A percentile compares a stretch with the other conserved stretches of the same genome.
phyloP scores from a whole-genome alignment of 2,113 vertebrate species.

The Meriones unguiculatus region DNA sequence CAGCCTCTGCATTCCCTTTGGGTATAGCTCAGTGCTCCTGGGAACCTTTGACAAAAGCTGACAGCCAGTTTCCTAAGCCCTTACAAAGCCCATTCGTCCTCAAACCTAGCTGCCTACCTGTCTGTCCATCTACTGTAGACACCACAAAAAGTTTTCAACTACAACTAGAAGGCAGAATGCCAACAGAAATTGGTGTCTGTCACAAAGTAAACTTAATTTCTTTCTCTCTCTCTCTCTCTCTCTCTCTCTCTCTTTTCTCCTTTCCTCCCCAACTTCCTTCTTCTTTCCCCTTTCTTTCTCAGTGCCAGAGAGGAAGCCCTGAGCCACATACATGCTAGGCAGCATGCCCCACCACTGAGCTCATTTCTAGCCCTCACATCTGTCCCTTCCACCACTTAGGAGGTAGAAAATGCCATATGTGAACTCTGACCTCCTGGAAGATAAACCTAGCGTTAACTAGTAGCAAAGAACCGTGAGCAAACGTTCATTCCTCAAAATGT shows the following conservation, averaged over 20 bases:
- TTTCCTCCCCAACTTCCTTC: too few relatives aligned
- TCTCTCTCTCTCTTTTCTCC: background rate
- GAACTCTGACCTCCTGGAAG: constrained; percentile 69
- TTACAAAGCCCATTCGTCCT: background rate
- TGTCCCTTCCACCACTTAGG: constrained; percentile 17
- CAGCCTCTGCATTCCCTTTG: background rate
- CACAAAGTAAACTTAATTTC: background rate
- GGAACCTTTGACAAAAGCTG: constrained; percentile 1
- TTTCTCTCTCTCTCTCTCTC: background rate
- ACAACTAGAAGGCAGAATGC: background rate
- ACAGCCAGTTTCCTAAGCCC: background rate
- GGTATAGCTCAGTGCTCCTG: background rate
- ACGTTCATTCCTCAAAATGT: background rate
- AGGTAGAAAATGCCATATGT: constrained; percentile 67
- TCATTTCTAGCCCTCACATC: background rate
- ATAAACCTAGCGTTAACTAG: constrained; percentile 67
- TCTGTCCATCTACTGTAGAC: background rate
- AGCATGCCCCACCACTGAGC: background rate
- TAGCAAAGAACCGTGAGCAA: constrained; percentile 48
- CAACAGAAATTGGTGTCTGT: background rate
- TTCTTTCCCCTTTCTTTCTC: background rate
- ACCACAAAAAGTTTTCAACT: background rate
- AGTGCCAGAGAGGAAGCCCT: background rate
- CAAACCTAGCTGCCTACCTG: background rate
- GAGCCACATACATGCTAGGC: background rate